A percentile compares a stretch with the other conserved stretches of the same genome.
These are phyloP conservation scores for Colossoma macropomum DNA, from an alignment of 2,113 vertebrate species.

Conservation along the genomic window DNA sequence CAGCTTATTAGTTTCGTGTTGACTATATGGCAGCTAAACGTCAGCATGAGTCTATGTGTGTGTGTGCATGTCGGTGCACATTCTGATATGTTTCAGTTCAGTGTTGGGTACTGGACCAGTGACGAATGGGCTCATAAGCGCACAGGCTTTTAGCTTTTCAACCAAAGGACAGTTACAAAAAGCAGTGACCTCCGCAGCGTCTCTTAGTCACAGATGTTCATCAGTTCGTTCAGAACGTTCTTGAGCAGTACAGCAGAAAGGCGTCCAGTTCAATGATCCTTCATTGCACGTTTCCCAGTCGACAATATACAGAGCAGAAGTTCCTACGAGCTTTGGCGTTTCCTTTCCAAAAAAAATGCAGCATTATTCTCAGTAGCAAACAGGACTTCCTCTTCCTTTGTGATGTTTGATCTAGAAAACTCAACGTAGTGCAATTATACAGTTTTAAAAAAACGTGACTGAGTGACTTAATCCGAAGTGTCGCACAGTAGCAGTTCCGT, in stretches of 20 bases:
- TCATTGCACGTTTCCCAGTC: constrained; percentile 91
- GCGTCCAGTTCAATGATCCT: constrained; percentile 81
- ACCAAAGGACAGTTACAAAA: constrained; percentile 59
- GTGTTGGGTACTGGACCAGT: constrained; percentile 44
- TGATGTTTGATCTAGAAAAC: constrained; percentile 59
- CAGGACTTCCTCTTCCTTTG: constrained; percentile 43
- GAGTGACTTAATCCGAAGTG: constrained; percentile 57
- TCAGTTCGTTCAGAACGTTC: constrained; percentile 55
- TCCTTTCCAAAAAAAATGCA: constrained; percentile 50
- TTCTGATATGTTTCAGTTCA: constrained; percentile 38
- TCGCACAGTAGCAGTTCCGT: constrained; percentile 60
- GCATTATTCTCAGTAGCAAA: constrained; percentile 64
- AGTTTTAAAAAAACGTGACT: constrained; percentile 24
- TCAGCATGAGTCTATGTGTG: constrained; percentile 57
- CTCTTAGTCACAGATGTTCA: constrained; percentile 58
- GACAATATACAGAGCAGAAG: constrained; percentile 63
- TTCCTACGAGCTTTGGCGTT: constrained; percentile 57
- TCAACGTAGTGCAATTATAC: constrained; percentile 71
- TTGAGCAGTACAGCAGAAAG: constrained; percentile 68
- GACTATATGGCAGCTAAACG: constrained; percentile 71
- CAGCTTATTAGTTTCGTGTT: constrained; percentile 76
- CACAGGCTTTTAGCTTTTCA: constrained; percentile 83
- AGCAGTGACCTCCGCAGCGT: constrained; percentile 61
- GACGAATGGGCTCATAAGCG: constrained; percentile 41
- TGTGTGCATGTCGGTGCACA: constrained; percentile 20